Evolutionary conservation across 1,140 invertebrate genomes (phyloP).

Genomic region (Pygmarrhopalites habei): DNA sequence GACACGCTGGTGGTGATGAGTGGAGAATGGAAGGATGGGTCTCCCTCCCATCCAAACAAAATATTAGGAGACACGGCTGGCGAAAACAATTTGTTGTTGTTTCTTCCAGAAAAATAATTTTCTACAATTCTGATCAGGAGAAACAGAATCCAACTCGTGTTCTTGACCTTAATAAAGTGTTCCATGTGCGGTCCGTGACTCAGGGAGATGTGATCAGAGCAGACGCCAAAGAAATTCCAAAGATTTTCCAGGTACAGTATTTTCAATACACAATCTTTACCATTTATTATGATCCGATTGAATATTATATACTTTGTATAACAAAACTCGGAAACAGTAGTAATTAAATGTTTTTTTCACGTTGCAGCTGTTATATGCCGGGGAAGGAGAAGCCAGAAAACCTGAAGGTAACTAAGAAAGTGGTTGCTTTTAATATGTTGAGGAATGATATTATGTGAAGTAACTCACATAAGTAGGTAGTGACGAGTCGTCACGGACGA

Average conservation of each 20-base stretch:
- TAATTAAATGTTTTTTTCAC: slow-evolving; percentile 8
- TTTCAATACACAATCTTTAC: not conserved
- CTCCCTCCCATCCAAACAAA: slow-evolving; percentile 89
- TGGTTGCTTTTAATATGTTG: too few species aligned
- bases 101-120: slow-evolving; percentile 92
- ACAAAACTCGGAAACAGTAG: too few species aligned
- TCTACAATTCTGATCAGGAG: slow-evolving; percentile 91
- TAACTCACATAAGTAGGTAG: too few species aligned
- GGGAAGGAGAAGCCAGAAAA: slow-evolving; percentile 82
- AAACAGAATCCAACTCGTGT: slow-evolving; percentile 92
- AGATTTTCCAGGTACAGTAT: slow-evolving; percentile 96
- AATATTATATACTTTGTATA: too few species aligned
- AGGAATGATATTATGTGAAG: too few species aligned
- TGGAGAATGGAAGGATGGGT: slow-evolving; percentile 80
- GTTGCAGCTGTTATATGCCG: slow-evolving; percentile 73
- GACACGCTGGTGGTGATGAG: slow-evolving; percentile 27
- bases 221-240: slow-evolving; percentile 96
- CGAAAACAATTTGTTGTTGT: slow-evolving; percentile 95
- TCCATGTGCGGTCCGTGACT: slow-evolving; percentile 94
- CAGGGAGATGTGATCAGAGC: slow-evolving; percentile 97
- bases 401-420: too few species aligned
- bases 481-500: too few species aligned
- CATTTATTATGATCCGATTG: not conserved
- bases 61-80: slow-evolving; percentile 92
- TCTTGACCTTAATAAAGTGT: slow-evolving; percentile 94